A percentile compares a stretch with the other conserved stretches of the same genome.
Conservation (phyloP, 2,113 vertebrate genomes). For the Columbina picui region DNA sequence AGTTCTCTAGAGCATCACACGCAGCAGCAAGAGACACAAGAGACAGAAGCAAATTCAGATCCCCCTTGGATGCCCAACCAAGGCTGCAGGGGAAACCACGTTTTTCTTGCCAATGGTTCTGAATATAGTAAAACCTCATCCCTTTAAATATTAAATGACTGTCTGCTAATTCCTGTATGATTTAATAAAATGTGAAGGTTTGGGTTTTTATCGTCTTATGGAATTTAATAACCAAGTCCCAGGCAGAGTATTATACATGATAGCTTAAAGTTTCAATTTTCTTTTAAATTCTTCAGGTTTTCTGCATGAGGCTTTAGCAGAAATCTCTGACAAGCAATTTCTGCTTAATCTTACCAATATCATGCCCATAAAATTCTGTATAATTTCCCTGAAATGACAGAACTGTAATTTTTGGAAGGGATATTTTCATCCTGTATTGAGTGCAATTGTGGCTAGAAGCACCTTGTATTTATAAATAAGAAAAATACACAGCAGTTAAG, state of each 20-base stretch:
- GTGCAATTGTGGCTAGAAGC: not conserved
- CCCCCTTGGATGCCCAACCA: not conserved
- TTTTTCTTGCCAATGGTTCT: not conserved
- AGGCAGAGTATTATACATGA: not conserved
- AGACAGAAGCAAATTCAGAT: not conserved
- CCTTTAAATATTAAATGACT: not conserved
- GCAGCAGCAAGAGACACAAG: accelerated
- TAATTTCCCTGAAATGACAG: not conserved
- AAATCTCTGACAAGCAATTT: conserved; percentile 5
- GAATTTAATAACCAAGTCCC: conserved; percentile 40
- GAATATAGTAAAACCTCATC: not conserved
- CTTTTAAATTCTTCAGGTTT: not conserved
- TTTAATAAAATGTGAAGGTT: conserved; percentile 30
- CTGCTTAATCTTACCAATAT: not conserved
- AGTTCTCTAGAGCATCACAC: not conserved
- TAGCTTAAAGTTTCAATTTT: conserved; percentile 8
- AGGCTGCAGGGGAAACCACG: not conserved
- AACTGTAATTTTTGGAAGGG: not conserved
- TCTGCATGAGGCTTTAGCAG: not conserved
- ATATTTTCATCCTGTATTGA: not conserved
- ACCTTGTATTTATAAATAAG: not conserved
- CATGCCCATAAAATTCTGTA: not conserved
- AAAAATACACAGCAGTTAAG: not conserved
- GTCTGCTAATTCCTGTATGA: not conserved
- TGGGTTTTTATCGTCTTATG: not conserved